phyloP scores from a whole-genome alignment of 2,888 invertebrate species.

The Chrysomela aeneicollis region DNA sequence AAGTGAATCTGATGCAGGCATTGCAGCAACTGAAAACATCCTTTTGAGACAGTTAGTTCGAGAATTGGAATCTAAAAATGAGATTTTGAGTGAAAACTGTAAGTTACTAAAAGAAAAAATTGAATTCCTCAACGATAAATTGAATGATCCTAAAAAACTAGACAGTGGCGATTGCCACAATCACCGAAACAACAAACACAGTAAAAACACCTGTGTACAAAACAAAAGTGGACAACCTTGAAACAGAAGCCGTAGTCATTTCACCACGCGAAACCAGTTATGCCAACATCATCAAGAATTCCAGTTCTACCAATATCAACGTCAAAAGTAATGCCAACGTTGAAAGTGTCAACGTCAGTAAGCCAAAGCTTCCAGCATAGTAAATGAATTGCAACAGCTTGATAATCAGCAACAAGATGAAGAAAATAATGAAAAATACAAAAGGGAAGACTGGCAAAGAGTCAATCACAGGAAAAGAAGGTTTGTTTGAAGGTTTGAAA shows the following conservation, averaged over 20 bases:
- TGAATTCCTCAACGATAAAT: not conserved
- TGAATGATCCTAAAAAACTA: not conserved
- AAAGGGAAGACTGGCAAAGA: constrained; percentile 6
- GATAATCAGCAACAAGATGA: not conserved
- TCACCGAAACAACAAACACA: too few species aligned
- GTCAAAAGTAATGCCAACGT: not conserved
- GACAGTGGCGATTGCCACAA: not conserved
- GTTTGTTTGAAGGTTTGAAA: not conserved
- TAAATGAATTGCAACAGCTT: constrained; percentile 1
- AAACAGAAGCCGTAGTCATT: not conserved
- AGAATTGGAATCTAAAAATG: not conserved
- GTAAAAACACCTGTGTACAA: not conserved
- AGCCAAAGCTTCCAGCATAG: constrained; percentile 5
- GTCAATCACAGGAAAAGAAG: constrained; percentile 8
- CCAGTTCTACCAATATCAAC: constrained; percentile 1
- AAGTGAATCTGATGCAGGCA: not conserved
- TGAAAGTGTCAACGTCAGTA: not conserved
- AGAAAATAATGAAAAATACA: not conserved
- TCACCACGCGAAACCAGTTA: too few species aligned
- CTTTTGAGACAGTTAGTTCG: constrained; percentile 1
- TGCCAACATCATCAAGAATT: not conserved
- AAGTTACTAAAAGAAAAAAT: not conserved
- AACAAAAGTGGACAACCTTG: constrained; percentile 1
- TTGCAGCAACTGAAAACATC: not conserved
- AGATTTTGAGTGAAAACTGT: not conserved